These are phyloP conservation scores for Nesogale talazaci DNA, from an alignment of 2,113 vertebrate species.

Conservation along the genomic window DNA sequence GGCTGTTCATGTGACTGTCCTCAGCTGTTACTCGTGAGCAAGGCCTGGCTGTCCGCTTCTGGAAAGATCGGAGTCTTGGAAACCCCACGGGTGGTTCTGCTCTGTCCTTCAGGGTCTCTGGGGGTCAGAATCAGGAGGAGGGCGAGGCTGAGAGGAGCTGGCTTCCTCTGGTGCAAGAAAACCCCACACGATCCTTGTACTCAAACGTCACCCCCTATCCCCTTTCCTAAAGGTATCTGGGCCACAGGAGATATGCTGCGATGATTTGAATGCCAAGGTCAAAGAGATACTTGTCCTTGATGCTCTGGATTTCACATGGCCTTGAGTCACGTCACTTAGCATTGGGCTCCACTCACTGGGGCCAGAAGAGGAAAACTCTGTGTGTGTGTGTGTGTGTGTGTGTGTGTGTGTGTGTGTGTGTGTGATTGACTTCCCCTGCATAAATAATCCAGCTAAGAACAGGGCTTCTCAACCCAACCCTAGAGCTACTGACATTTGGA, in stretches of 20 bases:
- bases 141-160: not conserved
- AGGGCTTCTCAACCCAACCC: not conserved
- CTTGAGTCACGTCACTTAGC: slow-evolving; percentile 16
- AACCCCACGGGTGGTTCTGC: not conserved
- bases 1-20: too few species aligned
- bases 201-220: not conserved
- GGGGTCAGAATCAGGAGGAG: not conserved
- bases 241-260: too few species aligned
- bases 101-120: not conserved
- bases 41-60: too few species aligned
- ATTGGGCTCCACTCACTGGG: slow-evolving; percentile 3
- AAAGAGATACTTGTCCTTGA: not conserved
- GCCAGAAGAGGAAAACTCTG: slow-evolving; percentile 6
- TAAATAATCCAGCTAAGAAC: not conserved
- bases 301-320: not conserved
- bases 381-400: too few species aligned
- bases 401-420: too few species aligned
- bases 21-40: too few species aligned
- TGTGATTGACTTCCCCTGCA: not conserved
- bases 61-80: not conserved
- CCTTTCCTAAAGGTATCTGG: not conserved
- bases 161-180: not conserved
- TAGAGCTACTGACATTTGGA: not conserved
- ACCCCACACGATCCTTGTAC: not conserved
- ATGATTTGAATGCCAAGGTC: not conserved